These are phyloP conservation scores for Hecatera dysodea DNA, from an alignment of 2,888 invertebrate species.

Conservation along the genomic window DNA sequence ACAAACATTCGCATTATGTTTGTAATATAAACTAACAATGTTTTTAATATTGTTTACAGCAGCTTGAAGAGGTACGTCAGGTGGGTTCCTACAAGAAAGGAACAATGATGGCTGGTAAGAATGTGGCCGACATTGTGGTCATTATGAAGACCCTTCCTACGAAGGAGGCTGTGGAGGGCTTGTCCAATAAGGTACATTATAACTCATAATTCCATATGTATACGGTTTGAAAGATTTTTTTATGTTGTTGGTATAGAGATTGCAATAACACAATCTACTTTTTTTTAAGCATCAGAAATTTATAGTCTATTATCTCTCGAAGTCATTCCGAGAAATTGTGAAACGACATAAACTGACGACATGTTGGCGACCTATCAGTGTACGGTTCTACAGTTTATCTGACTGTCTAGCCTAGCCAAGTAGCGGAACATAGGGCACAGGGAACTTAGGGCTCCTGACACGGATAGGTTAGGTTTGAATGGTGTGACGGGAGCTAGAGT, in stretches of 20 bases:
- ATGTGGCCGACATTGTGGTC: slow-evolving; percentile 98
- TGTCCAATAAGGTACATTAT: slow-evolving; percentile 95
- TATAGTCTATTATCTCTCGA: no score
- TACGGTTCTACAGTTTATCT: no score
- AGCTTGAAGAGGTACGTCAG: slow-evolving; percentile 95
- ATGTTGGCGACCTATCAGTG: no score
- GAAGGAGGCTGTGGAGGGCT: slow-evolving; percentile 97
- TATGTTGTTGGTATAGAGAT: not conserved
- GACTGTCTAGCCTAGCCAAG: no score
- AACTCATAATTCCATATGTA: not conserved
- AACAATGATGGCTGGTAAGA: slow-evolving; percentile 98
- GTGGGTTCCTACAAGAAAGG: slow-evolving; percentile 99
- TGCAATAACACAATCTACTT: no score
- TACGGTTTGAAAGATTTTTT: not conserved
- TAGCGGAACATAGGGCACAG: no score
- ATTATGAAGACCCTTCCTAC: slow-evolving; percentile 99
- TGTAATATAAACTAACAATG: slow-evolving; percentile 6
- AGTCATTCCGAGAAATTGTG: no score
- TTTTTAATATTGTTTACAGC: slow-evolving; percentile 70
- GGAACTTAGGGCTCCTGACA: no score
- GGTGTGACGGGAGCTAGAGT: no score
- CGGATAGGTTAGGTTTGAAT: no score
- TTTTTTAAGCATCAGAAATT: no score
- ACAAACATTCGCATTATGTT: not conserved
- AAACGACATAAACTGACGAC: no score